Evolutionary conservation across 2,888 invertebrate species (phyloP), one percentile per base, ranked within the genome.

Genomic region (Agelastica alni): DNA sequence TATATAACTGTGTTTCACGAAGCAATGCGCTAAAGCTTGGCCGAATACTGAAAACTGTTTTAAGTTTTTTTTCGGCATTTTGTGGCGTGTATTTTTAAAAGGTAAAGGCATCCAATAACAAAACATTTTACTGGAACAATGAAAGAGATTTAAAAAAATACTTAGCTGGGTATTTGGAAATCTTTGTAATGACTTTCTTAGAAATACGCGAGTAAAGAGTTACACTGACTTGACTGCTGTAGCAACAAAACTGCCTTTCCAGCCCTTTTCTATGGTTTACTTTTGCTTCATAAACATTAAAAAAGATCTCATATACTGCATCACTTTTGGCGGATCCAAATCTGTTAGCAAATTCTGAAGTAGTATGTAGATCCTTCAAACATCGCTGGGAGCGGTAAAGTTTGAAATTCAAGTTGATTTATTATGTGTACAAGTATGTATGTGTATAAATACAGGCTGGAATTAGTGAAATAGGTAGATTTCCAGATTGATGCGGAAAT

Each of bases 401-500:
- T 37, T 37, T 37, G 37, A 37, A 37, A 18, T 37, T 17, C 4
- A 18, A 37, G 37, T 39, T 47, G 47, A 47, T 47, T n/a, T n/a
- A n/a, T n/a, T n/a, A n/a, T n/a, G n/a, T n/a, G n/a, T n/a, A n/a
- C n/a, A n/a, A n/a, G n/a, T n/a, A 39, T 39, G 16, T 42, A 31
- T 37, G 18, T 37, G 18, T 37, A 18, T 20, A 18, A 7, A 32
- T 18, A 13, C 7, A 9, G 20, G 12, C 14, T 13, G 7, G 22
- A 37, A 47, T 39, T 39, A 31, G 17, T 28, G 30, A 17, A 47
- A 30, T 28, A 47, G 39, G 37, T 47, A 39, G 39, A 47, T 47
- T 47, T 39, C 18, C 47, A 39, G 39, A 47, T 47, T 47, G 47
- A 47, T 47, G 47, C 28, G 47, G 37, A 39, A 47, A 30, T 47